Percentiles rank a stretch among this genome's conserved stretches.
Conservation (phyloP, 1,140 invertebrate genomes). For the Olivierus martensii region DNA sequence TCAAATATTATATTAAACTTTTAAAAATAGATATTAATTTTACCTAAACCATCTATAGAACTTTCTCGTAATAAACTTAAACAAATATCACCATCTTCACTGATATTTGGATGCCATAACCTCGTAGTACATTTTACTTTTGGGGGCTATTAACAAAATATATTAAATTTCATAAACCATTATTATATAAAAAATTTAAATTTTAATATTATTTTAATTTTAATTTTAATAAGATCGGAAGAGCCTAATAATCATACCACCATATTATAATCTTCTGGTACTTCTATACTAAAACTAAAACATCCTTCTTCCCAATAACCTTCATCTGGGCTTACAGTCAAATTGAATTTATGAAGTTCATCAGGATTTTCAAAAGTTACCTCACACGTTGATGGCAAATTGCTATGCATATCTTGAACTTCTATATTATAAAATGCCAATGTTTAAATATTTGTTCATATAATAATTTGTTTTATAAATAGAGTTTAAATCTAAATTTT, state of each 20-base stretch:
- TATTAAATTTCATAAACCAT: too few relatives aligned
- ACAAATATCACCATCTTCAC: slow-evolving; percentile 87
- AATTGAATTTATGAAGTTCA: slow-evolving; percentile 59
- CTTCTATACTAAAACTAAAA: slow-evolving; percentile 70
- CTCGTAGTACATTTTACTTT: slow-evolving; percentile 78
- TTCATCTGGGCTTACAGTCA: slow-evolving; percentile 70
- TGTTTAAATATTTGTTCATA: slow-evolving; percentile 6
- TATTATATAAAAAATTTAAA: too few relatives aligned
- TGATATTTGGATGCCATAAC: slow-evolving; percentile 94
- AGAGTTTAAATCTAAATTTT: neutral
- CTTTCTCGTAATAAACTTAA: slow-evolving; percentile 77
- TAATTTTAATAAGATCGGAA: too few relatives aligned
- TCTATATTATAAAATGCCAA: slow-evolving; percentile 30
- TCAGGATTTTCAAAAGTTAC: slow-evolving; percentile 68
- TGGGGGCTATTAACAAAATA: slow-evolving; percentile 57
- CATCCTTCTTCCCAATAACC: slow-evolving; percentile 75
- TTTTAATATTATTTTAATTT: too few relatives aligned
- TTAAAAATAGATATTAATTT: slow-evolving; percentile 3
- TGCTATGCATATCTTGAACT: slow-evolving; percentile 82
- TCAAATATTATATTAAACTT: too few relatives aligned
- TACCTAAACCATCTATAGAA: slow-evolving; percentile 76
- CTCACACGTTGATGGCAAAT: slow-evolving; percentile 61
- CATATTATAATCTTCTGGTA: slow-evolving; percentile 93
- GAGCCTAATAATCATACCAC: slow-evolving; percentile 44
- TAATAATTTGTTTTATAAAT: slow-evolving; percentile 1